Conservation (phyloP, 1,140 invertebrate genomes). For the Vollenhovia emeryi region DNA sequence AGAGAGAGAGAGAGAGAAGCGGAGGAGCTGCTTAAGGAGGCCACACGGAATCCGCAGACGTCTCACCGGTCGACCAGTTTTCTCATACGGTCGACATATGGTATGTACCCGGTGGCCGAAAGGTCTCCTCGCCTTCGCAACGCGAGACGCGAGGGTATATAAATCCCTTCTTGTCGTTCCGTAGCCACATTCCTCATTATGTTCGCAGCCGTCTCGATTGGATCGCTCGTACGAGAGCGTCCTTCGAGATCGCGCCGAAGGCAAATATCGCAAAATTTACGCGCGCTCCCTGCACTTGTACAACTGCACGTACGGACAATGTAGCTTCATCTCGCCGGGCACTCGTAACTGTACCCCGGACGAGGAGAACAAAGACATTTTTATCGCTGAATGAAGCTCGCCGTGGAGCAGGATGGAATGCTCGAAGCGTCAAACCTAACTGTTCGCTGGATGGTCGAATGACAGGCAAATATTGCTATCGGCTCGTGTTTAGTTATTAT, state of each 20-base stretch:
- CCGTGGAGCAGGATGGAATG: not conserved
- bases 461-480: conserved; percentile 15
- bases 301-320: not conserved
- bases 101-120: conserved; percentile 73
- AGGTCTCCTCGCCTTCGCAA: conserved; percentile 43
- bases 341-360: not conserved
- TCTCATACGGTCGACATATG: conserved; percentile 79
- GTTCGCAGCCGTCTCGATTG: not conserved
- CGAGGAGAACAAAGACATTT: conserved; percentile 7
- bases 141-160: not conserved
- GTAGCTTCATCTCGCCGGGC: not conserved
- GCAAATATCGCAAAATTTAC: not conserved
- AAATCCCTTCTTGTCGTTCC: not conserved
- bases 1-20: conserved; percentile 43
- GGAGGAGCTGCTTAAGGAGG: conserved; percentile 74
- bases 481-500: not conserved
- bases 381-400: not conserved
- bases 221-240: not conserved
- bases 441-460: conserved; percentile 9
- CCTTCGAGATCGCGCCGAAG: not conserved
- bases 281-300: not conserved
- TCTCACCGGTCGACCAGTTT: conserved; percentile 77
- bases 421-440: conserved; percentile 14
- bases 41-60: conserved; percentile 76
- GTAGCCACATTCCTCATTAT: not conserved